Base-by-base conservation (phyloP, 2,888 invertebrate genomes). In the Drosophila formosana region DNA sequence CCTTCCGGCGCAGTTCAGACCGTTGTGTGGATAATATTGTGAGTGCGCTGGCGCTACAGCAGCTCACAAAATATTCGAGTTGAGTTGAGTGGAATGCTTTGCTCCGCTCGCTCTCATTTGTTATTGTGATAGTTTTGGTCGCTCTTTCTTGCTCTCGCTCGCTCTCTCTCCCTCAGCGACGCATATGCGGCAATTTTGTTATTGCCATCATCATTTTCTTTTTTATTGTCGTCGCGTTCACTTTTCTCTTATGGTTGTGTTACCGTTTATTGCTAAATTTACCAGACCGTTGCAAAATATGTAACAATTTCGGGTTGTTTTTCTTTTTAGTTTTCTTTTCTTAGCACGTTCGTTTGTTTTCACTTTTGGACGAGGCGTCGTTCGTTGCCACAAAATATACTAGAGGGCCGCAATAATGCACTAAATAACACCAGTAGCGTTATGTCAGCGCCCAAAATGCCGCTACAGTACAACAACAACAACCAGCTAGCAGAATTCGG, bases 11-110 rank as follows among this genome's bases (percentile, higher is more conserved):
- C 58, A 69, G 64, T 61, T 53, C 56, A 84, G 67, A 71, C 80
- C 71, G 46, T 55, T 39, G 23, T 75, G 81, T 82, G 79, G 83
- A 76, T 28, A 66, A 57, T 66, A 58, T 71, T 58, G 37, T 34
- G 50, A 83, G 55, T 77, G 83, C 89, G 88, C 78, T 75, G 85
- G 87, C 88, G 82, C 80, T 66, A 9, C 18, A 18, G 18, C 18
- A 18, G 18, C 18, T 18, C 18, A 18, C 18, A 1, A 18, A 18
- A 18, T 18, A 18, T 18, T 18, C 18, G 2, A 18, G 18, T 18
- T 18, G 23, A n/a, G 46, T 52, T 64, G 37, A 37, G 37, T 37
- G 32, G 63, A 63, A 63, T 69, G 26, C 53, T 47, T 46, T 18
- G 18, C 18, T 18, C 18, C 26, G 26, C 47, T 55, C 51, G 8